Evolutionary conservation across 2,888 invertebrate genomes (phyloP), one percentile per base, ranked within the genome.

Genomic region (Cryptops parisi): DNA sequence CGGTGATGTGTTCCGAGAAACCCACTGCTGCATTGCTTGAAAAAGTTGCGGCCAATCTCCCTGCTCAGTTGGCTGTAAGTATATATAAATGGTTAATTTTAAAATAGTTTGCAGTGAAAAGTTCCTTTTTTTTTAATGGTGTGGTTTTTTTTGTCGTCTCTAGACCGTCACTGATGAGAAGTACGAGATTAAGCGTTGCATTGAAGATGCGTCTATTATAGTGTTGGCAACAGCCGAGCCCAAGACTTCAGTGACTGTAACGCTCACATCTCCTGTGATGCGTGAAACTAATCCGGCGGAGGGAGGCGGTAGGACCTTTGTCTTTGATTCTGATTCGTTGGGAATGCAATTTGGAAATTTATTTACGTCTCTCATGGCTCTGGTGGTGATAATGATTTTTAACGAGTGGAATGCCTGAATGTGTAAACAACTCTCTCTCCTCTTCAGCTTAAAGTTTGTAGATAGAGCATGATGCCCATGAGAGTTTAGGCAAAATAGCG

Each of bases 1-100:
- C 97, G 38, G 90, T 97, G 52, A 75, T 97, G 54, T 96, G 94
- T 70, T 84, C 89, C 54, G 90, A 91, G 69, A 89, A 91, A 62
- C 97, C 97, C 55, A 94, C 94, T 1, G 58, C 74, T 48, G 80
- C 85, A 47, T 75, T 96, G 60, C 76, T 98, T 57, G 83, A 88
- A 67, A 81, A 87, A 61, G 88, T 94, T 22, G 84, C 85, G 33
- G 80, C 83, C 60, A 80, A 84, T 64, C 73, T 96, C 65, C 90
- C 90, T 0, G 74, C 77, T 54, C 85, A 90, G 63, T 74, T 94
- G 57, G 79, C 70, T 69, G 78, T 77, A 17, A 9, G 45, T 23
- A n/a, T n/a, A 22, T 40, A 22, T 33, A 33, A 33, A 33, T 33
- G 33, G 33, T 9, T 6, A 33, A 6, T 33, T 33, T 33, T 33